These are phyloP conservation scores for Micrastur ruficollis DNA, from an alignment of 2,797 vertebrate genomes.

Conservation along the genomic window DNA sequence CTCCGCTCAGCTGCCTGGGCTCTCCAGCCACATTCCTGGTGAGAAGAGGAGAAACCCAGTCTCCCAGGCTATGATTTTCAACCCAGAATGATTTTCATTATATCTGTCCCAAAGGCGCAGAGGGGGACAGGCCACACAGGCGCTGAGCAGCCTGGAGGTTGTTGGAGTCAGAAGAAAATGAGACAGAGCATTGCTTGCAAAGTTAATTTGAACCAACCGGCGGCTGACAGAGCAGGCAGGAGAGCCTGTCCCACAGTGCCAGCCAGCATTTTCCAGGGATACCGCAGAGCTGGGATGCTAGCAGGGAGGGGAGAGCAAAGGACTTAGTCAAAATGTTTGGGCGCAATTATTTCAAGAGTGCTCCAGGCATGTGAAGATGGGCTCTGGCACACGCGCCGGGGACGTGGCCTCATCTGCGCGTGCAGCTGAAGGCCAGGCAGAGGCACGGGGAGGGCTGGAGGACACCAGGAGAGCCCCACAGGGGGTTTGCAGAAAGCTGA, in stretches of 20 bases:
- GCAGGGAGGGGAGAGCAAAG: constrained; percentile 21
- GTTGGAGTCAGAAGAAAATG: constrained; percentile 22
- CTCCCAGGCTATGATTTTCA: constrained; percentile 14
- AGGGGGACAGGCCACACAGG: constrained; percentile 41
- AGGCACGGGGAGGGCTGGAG: not conserved
- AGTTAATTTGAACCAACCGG: constrained; percentile 51
- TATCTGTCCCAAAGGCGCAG: not conserved
- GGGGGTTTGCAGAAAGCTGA: not conserved
- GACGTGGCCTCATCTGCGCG: accelerated
- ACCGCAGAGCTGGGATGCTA: not conserved
- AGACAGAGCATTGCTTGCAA: not conserved
- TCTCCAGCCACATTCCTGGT: not conserved
- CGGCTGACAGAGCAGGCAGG: not conserved
- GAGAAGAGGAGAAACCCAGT: not conserved
- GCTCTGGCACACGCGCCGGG: not conserved
- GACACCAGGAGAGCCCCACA: not conserved
- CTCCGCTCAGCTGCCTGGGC: not conserved
- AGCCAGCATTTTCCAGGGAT: constrained; percentile 11
- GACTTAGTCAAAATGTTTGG: not conserved
- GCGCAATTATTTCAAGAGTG: not conserved
- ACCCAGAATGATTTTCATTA: constrained; percentile 28
- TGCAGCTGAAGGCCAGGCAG: not conserved
- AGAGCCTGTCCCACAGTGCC: not conserved
- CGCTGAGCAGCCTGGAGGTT: not conserved
- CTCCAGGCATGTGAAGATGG: not conserved